phyloP scores from a whole-genome alignment of 2,888 invertebrate species.

The Perdita meconis region DNA sequence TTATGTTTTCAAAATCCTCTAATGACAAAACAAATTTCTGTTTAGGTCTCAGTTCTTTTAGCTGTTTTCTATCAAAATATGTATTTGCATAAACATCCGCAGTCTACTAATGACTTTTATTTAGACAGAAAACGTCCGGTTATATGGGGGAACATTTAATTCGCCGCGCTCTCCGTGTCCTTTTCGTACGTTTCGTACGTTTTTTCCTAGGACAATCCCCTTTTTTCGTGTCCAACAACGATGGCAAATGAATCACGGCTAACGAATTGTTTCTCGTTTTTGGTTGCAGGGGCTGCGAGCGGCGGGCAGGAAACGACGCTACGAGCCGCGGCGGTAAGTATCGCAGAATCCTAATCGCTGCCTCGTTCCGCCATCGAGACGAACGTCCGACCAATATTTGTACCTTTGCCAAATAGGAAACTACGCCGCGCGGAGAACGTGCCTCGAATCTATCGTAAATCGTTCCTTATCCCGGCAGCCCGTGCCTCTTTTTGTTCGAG shows the following conservation, averaged over 20 bases:
- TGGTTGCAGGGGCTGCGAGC: slow-evolving; percentile 65
- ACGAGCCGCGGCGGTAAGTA: slow-evolving; percentile 55
- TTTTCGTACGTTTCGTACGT: no score
- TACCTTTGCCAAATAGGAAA: slow-evolving; percentile 10
- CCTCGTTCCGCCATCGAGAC: neutral
- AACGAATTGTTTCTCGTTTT: slow-evolving; percentile 34
- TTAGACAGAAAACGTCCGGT: no score
- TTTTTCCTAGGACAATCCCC: no score
- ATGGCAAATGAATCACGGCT: neutral
- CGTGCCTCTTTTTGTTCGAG: neutral
- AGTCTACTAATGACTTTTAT: no score
- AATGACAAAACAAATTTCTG: no score
- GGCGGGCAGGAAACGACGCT: slow-evolving; percentile 36
- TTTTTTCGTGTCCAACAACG: neutral
- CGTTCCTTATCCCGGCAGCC: slow-evolving; percentile 2
- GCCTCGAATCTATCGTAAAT: slow-evolving; percentile 33
- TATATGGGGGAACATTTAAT: no score
- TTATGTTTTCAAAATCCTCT: no score
- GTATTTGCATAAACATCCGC: no score
- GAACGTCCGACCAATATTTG: slow-evolving; percentile 2
- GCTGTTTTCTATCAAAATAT: no score
- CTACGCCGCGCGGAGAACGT: slow-evolving; percentile 3
- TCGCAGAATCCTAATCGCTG: slow-evolving; percentile 15
- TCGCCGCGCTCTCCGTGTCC: no score
- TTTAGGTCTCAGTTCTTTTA: no score